These are phyloP conservation scores for Luscinia megarhynchos DNA, from an alignment of 2,797 vertebrate genomes.

Conservation along the genomic window DNA sequence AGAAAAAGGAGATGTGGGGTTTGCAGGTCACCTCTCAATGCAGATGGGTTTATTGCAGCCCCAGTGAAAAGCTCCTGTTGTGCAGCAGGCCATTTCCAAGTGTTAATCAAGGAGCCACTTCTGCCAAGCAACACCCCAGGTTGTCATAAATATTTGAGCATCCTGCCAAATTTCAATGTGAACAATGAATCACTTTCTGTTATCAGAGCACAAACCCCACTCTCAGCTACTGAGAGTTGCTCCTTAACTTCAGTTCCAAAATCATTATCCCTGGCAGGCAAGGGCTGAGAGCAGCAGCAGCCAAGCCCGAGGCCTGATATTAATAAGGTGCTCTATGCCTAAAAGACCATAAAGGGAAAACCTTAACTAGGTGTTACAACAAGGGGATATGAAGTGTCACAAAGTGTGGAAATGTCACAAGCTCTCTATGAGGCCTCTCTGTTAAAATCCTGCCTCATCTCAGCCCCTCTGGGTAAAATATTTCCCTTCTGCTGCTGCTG, in stretches of 20 bases:
- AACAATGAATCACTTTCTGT: constrained; percentile 52
- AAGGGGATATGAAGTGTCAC: constrained; percentile 56
- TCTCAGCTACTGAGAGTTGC: background rate
- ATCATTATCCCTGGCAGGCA: constrained; percentile 35
- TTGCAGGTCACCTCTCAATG: constrained; percentile 50
- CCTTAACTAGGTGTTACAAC: constrained; percentile 69
- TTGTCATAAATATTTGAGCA: background rate
- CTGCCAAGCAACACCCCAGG: background rate
- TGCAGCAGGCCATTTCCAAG: constrained; percentile 17
- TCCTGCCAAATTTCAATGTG: constrained; percentile 28
- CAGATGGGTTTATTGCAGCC: constrained; percentile 33
- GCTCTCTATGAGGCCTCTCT: background rate
- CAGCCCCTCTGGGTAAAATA: background rate
- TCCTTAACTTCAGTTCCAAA: background rate
- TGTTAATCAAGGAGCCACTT: constrained; percentile 21
- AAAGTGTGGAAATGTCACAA: background rate
- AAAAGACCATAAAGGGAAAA: constrained; percentile 65
- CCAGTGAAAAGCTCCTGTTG: constrained; percentile 56
- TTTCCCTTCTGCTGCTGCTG: background rate
- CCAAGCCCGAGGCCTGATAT: constrained; percentile 25
- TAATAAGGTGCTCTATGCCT: constrained; percentile 66
- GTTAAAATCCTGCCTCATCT: constrained; percentile 13
- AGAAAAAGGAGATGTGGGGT: background rate
- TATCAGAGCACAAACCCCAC: constrained; percentile 42
- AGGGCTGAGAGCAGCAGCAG: constrained; percentile 5